phyloP scores from a whole-genome alignment of 2,113 vertebrate genomes.

The Callipepla californica region DNA sequence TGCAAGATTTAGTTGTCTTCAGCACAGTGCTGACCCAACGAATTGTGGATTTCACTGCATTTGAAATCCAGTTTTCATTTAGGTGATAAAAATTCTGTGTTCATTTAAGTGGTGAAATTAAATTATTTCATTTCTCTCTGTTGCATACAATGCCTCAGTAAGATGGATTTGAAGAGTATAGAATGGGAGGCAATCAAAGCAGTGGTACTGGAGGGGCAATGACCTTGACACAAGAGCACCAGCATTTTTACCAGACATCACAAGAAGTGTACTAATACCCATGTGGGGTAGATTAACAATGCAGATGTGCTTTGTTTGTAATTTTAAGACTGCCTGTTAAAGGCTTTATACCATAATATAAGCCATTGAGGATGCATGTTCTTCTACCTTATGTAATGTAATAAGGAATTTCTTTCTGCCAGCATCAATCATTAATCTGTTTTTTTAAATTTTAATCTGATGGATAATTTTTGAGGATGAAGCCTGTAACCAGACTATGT shows the following conservation, averaged over 20 bases:
- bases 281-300: background rate
- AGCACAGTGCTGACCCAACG: background rate
- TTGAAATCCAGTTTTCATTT: background rate
- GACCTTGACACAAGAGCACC: background rate
- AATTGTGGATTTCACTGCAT: background rate
- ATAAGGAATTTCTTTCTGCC: background rate
- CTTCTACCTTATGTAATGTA: background rate
- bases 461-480: background rate
- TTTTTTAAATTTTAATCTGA: background rate
- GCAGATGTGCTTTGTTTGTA: background rate
- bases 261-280: background rate
- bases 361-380: background rate
- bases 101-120: background rate
- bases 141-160: background rate
- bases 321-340: background rate
- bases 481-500: background rate
- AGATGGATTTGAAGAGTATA: background rate
- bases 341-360: background rate
- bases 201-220: background rate
- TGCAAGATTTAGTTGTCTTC: background rate
- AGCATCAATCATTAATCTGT: background rate
- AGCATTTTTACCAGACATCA: background rate
- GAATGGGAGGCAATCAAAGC: background rate
- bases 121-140: background rate
- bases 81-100: background rate